Percentiles rank a stretch among this genome's conserved stretches.
Evolutionary conservation across 2,797 vertebrate species (phyloP).

Genomic region (Poecilia picta): DNA sequence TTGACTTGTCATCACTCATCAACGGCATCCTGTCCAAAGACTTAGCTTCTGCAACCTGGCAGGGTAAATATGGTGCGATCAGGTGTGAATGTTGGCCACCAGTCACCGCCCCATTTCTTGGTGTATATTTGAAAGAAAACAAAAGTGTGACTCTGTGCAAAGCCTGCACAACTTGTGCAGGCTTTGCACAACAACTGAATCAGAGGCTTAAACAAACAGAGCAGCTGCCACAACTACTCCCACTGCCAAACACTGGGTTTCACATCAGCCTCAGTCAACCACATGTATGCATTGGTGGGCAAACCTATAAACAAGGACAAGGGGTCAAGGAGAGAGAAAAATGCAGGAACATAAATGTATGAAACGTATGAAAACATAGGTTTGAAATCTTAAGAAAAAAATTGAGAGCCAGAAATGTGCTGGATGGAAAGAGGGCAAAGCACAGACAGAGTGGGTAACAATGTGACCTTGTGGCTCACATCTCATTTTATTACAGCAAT

Average conservation of each 20-base stretch:
- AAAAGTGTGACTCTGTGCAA: background rate
- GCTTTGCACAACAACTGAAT: constrained; percentile 41
- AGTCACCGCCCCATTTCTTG: background rate
- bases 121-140: background rate
- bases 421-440: constrained; percentile 10
- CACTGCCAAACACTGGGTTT: constrained; percentile 65
- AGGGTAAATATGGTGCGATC: background rate
- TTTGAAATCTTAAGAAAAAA: background rate
- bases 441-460: constrained; percentile 16
- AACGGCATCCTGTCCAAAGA: background rate
- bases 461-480: constrained; percentile 62
- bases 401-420: constrained; percentile 1
- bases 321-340: constrained; percentile 27
- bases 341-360: constrained; percentile 15
- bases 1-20: background rate
- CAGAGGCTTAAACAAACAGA: constrained; percentile 65
- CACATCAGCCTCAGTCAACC: constrained; percentile 63
- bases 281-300: constrained; percentile 38
- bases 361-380: constrained; percentile 14
- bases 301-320: constrained; percentile 42
- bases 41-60: background rate
- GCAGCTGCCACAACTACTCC: constrained; percentile 45
- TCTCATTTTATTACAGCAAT: constrained; percentile 52
- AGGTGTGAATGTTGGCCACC: background rate
- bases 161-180: constrained; percentile 14